A percentile compares a stretch with the other conserved stretches of the same genome.
phyloP scores from a whole-genome alignment of 2,888 invertebrate genomes.

The Eueremaeus valkanovi region DNA sequence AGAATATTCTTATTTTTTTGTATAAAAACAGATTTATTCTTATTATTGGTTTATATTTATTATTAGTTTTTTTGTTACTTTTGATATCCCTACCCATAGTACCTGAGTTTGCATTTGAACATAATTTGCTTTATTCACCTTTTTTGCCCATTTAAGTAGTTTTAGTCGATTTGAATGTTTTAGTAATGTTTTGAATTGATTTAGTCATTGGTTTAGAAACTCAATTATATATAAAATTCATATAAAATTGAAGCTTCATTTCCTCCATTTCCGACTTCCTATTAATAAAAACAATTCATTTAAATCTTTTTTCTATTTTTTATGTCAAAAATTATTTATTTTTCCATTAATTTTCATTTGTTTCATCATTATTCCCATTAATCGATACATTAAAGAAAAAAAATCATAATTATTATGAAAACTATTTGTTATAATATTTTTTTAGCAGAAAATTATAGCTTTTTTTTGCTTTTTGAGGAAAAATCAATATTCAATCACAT shows the following conservation, averaged over 20 bases:
- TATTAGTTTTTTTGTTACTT: too few relatives aligned
- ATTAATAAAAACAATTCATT: neutral
- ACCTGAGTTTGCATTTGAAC: conserved; percentile 32
- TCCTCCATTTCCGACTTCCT: conserved; percentile 33
- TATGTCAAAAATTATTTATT: neutral
- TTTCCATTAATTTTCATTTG: neutral
- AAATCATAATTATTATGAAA: too few relatives aligned
- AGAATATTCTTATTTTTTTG: too few relatives aligned
- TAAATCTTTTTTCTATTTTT: neutral
- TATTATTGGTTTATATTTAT: neutral
- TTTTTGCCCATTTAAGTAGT: conserved; percentile 17
- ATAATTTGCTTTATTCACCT: conserved; percentile 29
- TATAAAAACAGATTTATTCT: neutral
- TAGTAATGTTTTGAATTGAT: neutral
- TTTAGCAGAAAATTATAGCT: conserved; percentile 7
- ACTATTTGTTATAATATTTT: too few relatives aligned
- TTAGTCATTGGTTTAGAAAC: neutral
- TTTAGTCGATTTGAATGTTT: neutral
- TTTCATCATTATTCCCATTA: neutral
- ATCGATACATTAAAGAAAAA: neutral
- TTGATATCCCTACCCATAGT: neutral
- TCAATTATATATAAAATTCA: neutral
- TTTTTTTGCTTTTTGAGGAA: conserved; percentile 16
- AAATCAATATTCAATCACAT: too few relatives aligned
- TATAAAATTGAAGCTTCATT: conserved; percentile 29